A percentile compares a stretch with the other conserved stretches of the same genome.
Conservation (phyloP, 2,797 vertebrate genomes). For the Picus viridis region DNA sequence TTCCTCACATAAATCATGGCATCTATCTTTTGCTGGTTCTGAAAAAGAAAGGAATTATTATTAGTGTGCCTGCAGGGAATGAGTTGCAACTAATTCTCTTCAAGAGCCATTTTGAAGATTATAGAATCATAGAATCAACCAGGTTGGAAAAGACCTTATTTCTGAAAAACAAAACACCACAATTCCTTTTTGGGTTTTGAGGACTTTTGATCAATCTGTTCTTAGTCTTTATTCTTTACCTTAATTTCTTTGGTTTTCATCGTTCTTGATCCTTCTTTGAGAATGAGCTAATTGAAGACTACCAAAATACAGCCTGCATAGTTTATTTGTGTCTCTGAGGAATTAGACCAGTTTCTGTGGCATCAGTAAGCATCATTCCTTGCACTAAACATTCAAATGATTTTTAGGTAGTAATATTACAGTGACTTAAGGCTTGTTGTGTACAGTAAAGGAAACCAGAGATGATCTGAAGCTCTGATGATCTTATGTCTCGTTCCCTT, state of each 20-base stretch:
- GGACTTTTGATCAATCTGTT: background rate
- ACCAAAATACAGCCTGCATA: background rate
- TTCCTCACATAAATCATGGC: background rate
- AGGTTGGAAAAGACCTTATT: background rate
- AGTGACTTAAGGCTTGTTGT: background rate
- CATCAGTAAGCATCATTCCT: background rate
- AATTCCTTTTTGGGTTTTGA: background rate
- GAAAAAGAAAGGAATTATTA: background rate
- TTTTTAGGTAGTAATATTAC: background rate
- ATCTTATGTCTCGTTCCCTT: background rate
- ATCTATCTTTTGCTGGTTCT: background rate
- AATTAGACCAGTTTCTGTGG: background rate
- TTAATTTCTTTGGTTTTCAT: background rate
- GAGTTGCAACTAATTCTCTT: background rate
- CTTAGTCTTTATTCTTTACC: background rate
- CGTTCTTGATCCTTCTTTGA: background rate
- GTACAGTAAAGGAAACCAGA: background rate
- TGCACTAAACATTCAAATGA: background rate
- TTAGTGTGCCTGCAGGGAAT: background rate
- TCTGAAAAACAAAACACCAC: background rate
- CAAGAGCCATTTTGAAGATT: background rate
- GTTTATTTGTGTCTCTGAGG: background rate
- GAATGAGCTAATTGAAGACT: background rate
- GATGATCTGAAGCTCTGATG: background rate
- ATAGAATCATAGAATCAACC: too few species aligned